Evolutionary conservation across 2,888 invertebrate species (phyloP).

Genomic region (Eupithecia abbreviata): DNA sequence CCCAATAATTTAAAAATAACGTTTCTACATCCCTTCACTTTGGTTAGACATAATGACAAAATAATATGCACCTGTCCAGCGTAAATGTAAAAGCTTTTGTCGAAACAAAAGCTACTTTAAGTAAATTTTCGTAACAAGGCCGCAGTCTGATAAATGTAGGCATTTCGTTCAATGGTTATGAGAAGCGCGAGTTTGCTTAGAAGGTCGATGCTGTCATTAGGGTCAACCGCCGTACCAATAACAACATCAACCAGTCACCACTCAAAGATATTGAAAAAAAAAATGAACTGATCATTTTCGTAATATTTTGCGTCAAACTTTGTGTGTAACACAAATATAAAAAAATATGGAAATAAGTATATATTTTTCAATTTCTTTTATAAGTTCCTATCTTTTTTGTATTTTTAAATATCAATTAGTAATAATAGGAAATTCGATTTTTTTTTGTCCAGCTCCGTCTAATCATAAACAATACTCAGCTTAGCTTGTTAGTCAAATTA

Average conservation of each 20-base stretch:
- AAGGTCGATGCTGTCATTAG: conserved; percentile 73
- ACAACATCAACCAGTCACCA: conserved; percentile 28
- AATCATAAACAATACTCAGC: neutral
- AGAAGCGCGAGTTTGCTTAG: conserved; percentile 45
- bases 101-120: neutral
- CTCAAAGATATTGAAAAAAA: neutral
- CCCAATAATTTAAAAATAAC: conserved; percentile 1
- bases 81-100: neutral
- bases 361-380: neutral
- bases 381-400: neutral
- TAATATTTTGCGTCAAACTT: conserved; percentile 2
- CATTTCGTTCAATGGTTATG: conserved; percentile 33
- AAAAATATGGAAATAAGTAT: neutral
- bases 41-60: neutral
- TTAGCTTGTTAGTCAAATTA: neutral
- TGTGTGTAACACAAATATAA: neutral
- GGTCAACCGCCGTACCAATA: conserved; percentile 65
- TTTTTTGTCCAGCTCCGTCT: neutral
- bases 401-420: neutral
- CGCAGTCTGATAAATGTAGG: conserved; percentile 17
- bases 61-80: neutral
- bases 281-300: neutral
- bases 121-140: conserved; percentile 2
- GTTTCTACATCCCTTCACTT: neutral
- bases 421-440: neutral